Evolutionary conservation across 1,140 invertebrate species (phyloP).

Genomic region (Cephus cinctus): DNA sequence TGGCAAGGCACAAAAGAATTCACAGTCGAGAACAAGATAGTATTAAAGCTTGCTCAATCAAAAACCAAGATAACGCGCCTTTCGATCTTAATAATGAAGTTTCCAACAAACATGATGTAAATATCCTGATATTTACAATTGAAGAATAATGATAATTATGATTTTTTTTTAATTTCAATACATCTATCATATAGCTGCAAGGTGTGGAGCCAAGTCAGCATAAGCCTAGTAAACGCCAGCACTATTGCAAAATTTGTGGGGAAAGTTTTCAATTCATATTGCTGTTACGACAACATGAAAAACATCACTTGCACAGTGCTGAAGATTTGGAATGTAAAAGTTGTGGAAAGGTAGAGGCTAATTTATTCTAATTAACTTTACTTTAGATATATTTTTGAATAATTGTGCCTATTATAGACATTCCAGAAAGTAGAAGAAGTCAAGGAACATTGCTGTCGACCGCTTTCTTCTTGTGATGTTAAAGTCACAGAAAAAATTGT

Average conservation of each 20-base stretch:
- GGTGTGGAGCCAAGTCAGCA: no score
- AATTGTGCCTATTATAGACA: constrained; percentile 12
- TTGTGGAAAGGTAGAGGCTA: constrained; percentile 29
- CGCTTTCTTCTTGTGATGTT: no score
- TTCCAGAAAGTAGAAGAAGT: constrained; percentile 26
- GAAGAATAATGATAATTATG: background rate
- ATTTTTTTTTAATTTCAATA: constrained; percentile 5
- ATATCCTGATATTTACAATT: constrained; percentile 8
- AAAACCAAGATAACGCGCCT: background rate
- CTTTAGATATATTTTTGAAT: background rate
- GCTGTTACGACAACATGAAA: constrained; percentile 45
- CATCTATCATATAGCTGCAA: constrained; percentile 8
- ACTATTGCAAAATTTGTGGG: constrained; percentile 52
- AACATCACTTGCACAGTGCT: constrained; percentile 23
- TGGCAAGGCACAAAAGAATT: constrained; percentile 44
- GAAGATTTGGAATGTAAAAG: constrained; percentile 19
- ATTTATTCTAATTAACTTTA: constrained; percentile 5
- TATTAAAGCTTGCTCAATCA: background rate
- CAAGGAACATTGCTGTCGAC: constrained; percentile 21
- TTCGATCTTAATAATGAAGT: no score
- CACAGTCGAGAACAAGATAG: constrained; percentile 19
- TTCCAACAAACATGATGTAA: constrained; percentile 16
- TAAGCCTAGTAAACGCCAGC: constrained; percentile 37
- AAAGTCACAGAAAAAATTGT: no score
- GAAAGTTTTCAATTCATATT: constrained; percentile 46